Base-by-base conservation (phyloP, 2,888 invertebrate genomes). In the Prostheceraeus crozeri region DNA sequence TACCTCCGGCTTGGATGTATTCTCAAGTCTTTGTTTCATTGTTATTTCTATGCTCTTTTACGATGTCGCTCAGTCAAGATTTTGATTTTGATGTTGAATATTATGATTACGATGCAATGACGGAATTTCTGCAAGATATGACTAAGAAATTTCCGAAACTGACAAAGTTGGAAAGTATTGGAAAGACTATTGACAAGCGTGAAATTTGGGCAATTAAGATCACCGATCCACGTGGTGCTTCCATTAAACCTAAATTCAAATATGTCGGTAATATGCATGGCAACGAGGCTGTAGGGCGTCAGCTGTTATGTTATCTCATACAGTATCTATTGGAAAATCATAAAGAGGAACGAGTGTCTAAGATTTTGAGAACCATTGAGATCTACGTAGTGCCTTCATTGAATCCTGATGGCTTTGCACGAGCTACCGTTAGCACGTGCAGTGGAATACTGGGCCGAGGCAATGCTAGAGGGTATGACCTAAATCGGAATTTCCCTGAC, bases 381-480 rank as follows among this genome's bases (percentile, higher is more conserved):
- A 83, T 98, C 57, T 96, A 96, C 74, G 81, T 98, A 53, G 81
- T 99, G 83, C 93, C 93, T 0, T 86, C 87, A 65, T 91, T 98
- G 91, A 99, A 98, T 79, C 98, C 98, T 0, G 98, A 93, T 76
- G 93, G 98, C 14, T 94, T 84, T 79, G 88, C 87, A 73, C 81
- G 80, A 59, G 86, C 91, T 0, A 68, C 84, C 83, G 87, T 89
- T 80, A 88, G 88, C 59, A 69, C 67, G 67, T 59, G 10, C n/a
- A n/a, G n/a, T n/a, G n/a, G n/a, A n/a, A 64, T 79, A 0, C 64
- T 71, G 0, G 93, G 93, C 0, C 80, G 94, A 63, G 72, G 78
- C 1, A 94, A 96, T 77, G 85, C 86, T 0, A 78, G 89, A 69
- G 70, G 81, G 31, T 79, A 87, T 0, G 94, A 96, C 74, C 79